Evolutionary conservation across 1,140 invertebrate genomes (phyloP), one percentile per base, ranked within the genome.

Genomic region (Probaryconus sp.): DNA sequence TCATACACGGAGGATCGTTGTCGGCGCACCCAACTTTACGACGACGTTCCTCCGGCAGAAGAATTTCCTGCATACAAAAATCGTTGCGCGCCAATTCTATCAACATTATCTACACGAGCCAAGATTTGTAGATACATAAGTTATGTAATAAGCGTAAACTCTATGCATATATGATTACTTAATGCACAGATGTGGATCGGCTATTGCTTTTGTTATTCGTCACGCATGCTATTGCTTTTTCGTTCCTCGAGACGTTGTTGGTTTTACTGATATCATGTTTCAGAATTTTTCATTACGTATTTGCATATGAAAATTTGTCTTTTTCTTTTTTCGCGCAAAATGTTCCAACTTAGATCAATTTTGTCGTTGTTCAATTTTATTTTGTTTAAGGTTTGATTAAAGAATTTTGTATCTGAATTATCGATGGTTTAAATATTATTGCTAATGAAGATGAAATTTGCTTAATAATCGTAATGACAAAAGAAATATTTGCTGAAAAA

Each of bases 141-240:
- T 76, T 70, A 50, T 28, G 40, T 67, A 76, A 76, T 61, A 48
- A 76, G 43, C 43, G 53, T 65, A 51, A 75, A 64, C 42, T 58
- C 53, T 64, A 64, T 64, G 65, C 68, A 65, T 65, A 55, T 65
- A 51, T 61, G 38, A 65, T 75, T 65, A 75, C 53, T 69, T 58
- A 60, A 68, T 58, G 56, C 40, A 43, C 56, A 56, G 71, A 68
- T 69, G 40, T 56, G 50, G 35, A 74, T 51, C 56, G 24, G 26
- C 20, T 13, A 20, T 18, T 40, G 33, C 53, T 64, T 53, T 73
- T 38, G 38, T 55, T 38, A 35, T 61, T 65, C 51, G 14, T 33
- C 68, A 20, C 42, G 48, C 48, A 35, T 70, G 21, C 48, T 13
- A 61, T 38, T 51, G 33, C 30, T 35, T 42, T 16, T 42, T 30